Conservation (phyloP, 2,113 vertebrate genomes). For the Austrofundulus limnaeus region DNA sequence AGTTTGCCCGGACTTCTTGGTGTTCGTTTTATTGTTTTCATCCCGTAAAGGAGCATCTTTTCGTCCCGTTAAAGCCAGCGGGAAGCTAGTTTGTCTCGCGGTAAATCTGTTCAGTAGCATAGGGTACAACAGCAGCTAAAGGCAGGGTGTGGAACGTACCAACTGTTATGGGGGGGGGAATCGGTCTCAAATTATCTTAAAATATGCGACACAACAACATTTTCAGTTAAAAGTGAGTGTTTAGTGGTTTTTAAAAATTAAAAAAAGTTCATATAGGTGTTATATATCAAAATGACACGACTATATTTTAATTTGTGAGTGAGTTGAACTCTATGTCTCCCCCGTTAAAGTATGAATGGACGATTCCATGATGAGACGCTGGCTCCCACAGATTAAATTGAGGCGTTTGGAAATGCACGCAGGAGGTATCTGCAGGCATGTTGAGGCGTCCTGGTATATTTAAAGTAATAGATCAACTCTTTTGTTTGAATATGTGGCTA, state of each 20-base stretch:
- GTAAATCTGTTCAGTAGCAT: constrained; percentile 69
- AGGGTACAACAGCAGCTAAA: constrained; percentile 74
- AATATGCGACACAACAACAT: background rate
- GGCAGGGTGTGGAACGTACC: constrained; percentile 73
- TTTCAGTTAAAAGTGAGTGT: no score
- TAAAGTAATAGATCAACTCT: background rate
- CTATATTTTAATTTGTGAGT: background rate
- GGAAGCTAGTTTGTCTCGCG: constrained; percentile 58
- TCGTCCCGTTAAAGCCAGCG: constrained; percentile 40
- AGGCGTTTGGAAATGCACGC: constrained; percentile 49
- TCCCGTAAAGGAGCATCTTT: constrained; percentile 67
- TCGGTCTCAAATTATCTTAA: background rate
- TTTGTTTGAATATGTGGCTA: background rate
- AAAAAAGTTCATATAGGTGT: accelerated
- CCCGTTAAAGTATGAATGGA: constrained; percentile 37
- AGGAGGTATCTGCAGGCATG: constrained; percentile 27
- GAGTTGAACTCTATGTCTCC: accelerated
- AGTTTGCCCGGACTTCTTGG: constrained; percentile 58
- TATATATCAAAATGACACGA: no score
- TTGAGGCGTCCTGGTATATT: background rate
- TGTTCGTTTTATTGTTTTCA: constrained; percentile 55
- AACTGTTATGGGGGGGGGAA: constrained; percentile 34
- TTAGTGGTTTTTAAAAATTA: background rate
- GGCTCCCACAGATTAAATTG: constrained; percentile 63
- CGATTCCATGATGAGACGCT: constrained; percentile 45